Evolutionary conservation across 1,140 invertebrate genomes (phyloP).

Genomic region (Bombus fervidus): DNA sequence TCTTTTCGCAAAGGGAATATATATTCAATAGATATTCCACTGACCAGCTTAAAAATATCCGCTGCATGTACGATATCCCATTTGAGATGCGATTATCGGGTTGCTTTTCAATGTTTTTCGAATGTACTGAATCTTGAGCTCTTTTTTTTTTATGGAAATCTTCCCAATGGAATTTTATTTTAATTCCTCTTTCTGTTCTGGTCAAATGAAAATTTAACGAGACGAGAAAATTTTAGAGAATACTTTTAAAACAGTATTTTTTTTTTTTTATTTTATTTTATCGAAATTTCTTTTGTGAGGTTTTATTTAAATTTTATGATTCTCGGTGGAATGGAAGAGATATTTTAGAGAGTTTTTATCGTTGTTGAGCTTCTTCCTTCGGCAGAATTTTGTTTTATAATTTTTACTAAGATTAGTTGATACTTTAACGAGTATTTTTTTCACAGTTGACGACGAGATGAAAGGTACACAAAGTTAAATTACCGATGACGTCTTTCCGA

Average conservation of each 20-base stretch:
- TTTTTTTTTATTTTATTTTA: too few species aligned
- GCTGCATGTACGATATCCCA: neutral
- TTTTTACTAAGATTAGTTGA: neutral
- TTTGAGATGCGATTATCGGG: neutral
- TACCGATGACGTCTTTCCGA: too few species aligned
- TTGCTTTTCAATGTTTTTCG: neutral
- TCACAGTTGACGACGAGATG: too few species aligned
- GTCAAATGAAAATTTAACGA: neutral
- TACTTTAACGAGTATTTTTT: too few species aligned
- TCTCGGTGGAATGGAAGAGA: neutral
- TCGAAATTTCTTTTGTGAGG: accelerated
- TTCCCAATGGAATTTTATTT: neutral
- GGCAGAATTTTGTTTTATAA: neutral
- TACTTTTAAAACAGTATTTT: neutral
- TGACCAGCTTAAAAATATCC: neutral
- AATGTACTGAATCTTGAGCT: neutral
- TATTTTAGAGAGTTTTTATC: neutral
- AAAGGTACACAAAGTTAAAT: too few species aligned
- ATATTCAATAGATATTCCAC: neutral
- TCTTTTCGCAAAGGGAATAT: conserved; percentile 15
- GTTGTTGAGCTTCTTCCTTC: neutral
- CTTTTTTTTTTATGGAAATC: neutral
- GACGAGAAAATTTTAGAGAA: neutral
- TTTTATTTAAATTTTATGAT: neutral
- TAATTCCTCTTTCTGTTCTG: neutral